A percentile compares a stretch with the other conserved stretches of the same genome.
Conservation (phyloP, 2,888 invertebrate species). For the Rotaria magnacalcarata region DNA sequence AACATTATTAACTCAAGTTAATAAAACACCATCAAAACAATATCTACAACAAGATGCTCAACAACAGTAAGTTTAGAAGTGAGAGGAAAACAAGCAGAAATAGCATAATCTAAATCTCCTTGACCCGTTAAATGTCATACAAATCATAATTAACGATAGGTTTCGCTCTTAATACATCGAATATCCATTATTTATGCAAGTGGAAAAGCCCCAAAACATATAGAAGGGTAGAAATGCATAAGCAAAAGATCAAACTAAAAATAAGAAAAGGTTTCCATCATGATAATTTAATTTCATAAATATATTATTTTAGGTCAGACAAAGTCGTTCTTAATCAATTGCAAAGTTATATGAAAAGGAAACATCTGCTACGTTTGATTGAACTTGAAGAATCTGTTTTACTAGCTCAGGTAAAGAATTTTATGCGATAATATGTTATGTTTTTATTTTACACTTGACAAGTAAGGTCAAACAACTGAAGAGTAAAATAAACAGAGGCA, state of each 20-base stretch:
- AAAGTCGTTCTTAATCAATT: background rate
- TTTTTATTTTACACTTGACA: background rate
- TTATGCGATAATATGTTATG: background rate
- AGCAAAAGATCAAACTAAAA: background rate
- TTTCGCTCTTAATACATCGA: background rate
- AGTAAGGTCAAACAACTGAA: background rate
- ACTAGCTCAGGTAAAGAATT: background rate
- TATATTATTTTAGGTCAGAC: background rate
- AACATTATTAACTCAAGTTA: background rate
- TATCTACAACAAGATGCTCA: background rate
- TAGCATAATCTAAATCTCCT: no score
- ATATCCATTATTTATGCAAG: background rate
- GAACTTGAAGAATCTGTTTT: constrained; percentile 31
- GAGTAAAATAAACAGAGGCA: background rate
- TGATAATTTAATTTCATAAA: background rate
- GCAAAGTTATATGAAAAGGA: background rate
- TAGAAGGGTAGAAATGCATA: background rate
- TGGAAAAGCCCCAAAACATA: background rate
- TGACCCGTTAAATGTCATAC: background rate
- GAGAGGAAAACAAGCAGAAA: background rate
- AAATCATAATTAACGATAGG: background rate
- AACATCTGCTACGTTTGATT: background rate
- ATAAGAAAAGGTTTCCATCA: background rate
- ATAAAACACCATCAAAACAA: background rate
- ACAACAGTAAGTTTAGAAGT: background rate